Conservation (phyloP, 2,888 invertebrate genomes). For the Lasioglossum marginatum region DNA sequence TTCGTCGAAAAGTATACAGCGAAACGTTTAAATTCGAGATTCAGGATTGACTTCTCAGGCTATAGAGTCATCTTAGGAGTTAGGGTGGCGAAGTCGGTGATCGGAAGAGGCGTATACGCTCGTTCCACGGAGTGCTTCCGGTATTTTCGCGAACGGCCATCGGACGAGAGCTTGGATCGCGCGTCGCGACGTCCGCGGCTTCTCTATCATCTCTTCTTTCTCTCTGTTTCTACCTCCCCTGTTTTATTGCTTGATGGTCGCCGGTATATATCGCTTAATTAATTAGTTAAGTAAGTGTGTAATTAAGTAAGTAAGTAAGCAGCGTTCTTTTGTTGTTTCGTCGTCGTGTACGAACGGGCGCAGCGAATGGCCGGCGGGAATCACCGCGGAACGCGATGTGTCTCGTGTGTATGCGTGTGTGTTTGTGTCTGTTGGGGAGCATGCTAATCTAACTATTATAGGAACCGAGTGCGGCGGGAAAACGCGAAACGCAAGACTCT, state of each 20-base stretch:
- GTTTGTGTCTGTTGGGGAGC: not conserved
- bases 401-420: not conserved
- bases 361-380: slow-evolving; percentile 23
- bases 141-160: not conserved
- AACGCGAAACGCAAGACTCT: slow-evolving; percentile 36
- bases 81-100: not conserved
- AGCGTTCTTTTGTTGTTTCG: not conserved
- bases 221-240: slow-evolving; percentile 41
- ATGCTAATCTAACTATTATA: slow-evolving; percentile 62
- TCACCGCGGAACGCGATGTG: slow-evolving; percentile 26
- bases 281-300: slow-evolving; percentile 39
- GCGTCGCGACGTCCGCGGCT: slow-evolving; percentile 23
- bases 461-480: slow-evolving; percentile 68
- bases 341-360: slow-evolving; percentile 52
- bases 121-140: slow-evolving; percentile 31
- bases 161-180: slow-evolving; percentile 17
- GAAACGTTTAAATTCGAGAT: not conserved
- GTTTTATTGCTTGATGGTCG: slow-evolving; percentile 67
- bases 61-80: not conserved
- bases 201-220: not conserved
- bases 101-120: not conserved
- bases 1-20: not conserved
- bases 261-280: slow-evolving; percentile 47
- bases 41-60: not conserved
- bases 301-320: slow-evolving; percentile 41